Conservation (phyloP, 2,113 vertebrate species). For the Lagenorhynchus albirostris region DNA sequence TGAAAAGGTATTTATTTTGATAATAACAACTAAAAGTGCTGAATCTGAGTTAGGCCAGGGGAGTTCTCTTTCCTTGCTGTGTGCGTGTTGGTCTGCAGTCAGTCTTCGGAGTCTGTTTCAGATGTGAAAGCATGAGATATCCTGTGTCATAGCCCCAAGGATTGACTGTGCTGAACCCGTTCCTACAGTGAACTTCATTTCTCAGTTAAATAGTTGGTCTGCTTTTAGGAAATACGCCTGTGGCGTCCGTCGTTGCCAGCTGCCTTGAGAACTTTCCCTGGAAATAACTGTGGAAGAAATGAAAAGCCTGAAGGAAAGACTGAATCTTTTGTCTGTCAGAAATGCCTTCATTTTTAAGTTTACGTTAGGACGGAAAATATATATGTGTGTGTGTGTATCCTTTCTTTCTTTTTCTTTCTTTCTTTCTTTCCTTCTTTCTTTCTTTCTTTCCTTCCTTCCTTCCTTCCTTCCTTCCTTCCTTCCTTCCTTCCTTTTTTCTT, state of each 20-base stretch:
- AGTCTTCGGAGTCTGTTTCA: not conserved
- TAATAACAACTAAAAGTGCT: not conserved
- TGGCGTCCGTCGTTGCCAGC: not conserved
- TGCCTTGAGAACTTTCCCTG: not conserved
- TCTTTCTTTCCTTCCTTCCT: fast-evolving
- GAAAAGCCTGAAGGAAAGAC: not conserved
- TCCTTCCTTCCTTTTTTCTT: fast-evolving
- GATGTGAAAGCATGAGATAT: not conserved
- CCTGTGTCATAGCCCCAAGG: not conserved
- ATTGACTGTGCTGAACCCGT: not conserved
- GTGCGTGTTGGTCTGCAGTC: not conserved
- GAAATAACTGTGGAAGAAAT: not conserved
- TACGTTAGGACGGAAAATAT: not conserved
- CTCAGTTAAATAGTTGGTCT: not conserved
- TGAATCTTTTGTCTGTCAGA: not conserved
- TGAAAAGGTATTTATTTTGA: not conserved
- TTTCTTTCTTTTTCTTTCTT: too few species aligned
- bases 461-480: fast-evolving
- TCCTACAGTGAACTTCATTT: not conserved
- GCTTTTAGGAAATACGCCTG: not conserved
- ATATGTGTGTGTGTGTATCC: too few species aligned
- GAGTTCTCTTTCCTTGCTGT: not conserved
- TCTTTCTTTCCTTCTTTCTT: too few species aligned
- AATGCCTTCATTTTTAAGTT: not conserved
- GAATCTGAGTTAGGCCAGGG: not conserved